Evolutionary conservation across 1,140 invertebrate genomes (phyloP).

Genomic region (Brachionus angularis): DNA sequence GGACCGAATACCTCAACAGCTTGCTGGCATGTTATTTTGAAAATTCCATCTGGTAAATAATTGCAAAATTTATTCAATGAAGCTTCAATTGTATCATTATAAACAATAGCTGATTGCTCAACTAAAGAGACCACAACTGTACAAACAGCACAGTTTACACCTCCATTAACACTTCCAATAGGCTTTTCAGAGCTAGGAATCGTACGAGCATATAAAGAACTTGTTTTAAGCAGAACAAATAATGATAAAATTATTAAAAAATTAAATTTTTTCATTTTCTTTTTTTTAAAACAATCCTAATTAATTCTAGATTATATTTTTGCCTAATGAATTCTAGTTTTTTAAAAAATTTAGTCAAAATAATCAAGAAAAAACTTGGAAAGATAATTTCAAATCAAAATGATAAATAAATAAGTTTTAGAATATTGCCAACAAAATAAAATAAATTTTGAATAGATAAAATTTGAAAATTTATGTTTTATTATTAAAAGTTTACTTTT

Average conservation of each 20-base stretch:
- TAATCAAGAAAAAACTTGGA: too few species aligned
- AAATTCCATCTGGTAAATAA: conserved; percentile 46
- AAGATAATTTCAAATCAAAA: too few species aligned
- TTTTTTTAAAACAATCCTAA: not conserved
- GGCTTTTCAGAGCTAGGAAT: not conserved
- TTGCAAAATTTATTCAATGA: conserved; percentile 50
- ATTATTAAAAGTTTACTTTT: too few species aligned
- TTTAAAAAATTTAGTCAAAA: conserved; percentile 26
- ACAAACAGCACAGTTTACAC: conserved; percentile 48
- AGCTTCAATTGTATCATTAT: conserved; percentile 50
- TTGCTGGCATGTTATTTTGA: conserved; percentile 46
- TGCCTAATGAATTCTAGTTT: not conserved
- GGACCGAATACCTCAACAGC: conserved; percentile 47
- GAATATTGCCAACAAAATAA: too few species aligned
- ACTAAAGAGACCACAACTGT: conserved; percentile 50
- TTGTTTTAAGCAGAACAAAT: not conserved
- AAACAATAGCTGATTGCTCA: conserved; percentile 50
- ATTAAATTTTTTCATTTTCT: not conserved
- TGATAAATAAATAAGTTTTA: too few species aligned
- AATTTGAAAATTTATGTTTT: too few species aligned
- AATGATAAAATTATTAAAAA: not conserved
- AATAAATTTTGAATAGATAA: too few species aligned
- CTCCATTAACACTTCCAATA: not conserved
- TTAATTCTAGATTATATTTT: not conserved
- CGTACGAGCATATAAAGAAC: too few species aligned